Conservation (phyloP, 2,888 invertebrate genomes). For the Diabrotica balteata region DNA sequence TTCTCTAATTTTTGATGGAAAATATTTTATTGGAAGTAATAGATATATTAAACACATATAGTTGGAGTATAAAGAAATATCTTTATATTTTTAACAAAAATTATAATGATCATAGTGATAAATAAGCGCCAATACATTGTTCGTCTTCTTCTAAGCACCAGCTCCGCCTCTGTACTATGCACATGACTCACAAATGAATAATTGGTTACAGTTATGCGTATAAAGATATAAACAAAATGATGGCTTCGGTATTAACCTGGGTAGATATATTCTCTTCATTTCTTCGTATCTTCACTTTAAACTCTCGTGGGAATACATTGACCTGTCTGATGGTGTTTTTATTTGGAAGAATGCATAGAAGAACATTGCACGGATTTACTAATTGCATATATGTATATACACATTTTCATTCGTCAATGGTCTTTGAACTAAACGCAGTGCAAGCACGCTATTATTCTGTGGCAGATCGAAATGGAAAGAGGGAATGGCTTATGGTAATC, state of each 20-base stretch:
- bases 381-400: slow-evolving; percentile 33
- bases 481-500: too few species aligned
- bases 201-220: slow-evolving; percentile 38
- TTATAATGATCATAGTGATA: too few species aligned
- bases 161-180: slow-evolving; percentile 28
- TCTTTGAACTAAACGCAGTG: too few species aligned
- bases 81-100: too few species aligned
- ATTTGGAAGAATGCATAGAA: slow-evolving; percentile 32
- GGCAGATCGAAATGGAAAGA: too few species aligned
- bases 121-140: too few species aligned
- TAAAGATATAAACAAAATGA: slow-evolving; percentile 37
- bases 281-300: slow-evolving; percentile 31
- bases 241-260: slow-evolving; percentile 35
- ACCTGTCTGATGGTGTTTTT: slow-evolving; percentile 38
- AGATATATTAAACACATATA: too few species aligned
- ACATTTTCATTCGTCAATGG: not conserved
- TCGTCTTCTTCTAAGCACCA: too few species aligned
- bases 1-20: too few species aligned
- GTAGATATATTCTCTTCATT: slow-evolving; percentile 29
- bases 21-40: too few species aligned
- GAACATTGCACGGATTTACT: slow-evolving; percentile 32
- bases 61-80: too few species aligned
- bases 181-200: slow-evolving; percentile 38
- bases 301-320: slow-evolving; percentile 44
- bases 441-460: too few species aligned